Evolutionary conservation across 2,113 vertebrate species (phyloP), one percentile per base, ranked within the genome.

Genomic region (Misgurnus mizolepis): DNA sequence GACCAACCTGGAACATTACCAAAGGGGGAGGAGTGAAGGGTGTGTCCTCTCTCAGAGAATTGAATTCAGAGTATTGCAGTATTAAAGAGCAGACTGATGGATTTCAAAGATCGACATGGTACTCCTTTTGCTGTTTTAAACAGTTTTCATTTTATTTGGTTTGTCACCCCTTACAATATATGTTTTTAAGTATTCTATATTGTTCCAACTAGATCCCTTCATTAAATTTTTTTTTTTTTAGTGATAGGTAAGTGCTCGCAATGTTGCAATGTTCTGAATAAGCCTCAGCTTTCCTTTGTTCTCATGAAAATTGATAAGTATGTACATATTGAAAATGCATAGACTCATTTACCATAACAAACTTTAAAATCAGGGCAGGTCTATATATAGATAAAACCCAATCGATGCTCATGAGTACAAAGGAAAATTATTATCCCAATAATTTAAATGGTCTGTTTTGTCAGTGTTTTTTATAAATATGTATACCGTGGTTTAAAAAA

Each of bases 331-430:
- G 84, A 89, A 89, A 89, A 86, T 87, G 82, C 41, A 85, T 87
- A 83, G 86, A 89, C 88, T 90, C 85, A 88, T 87, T 80, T 87
- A 89, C 84, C 88, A 84, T 87, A 90, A 89, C 86, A 87, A 90
- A 90, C 89, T 83, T 88, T 88, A 86, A 89, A 86, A 83, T 89
- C 89, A 89, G 90, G 91, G 90, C 85, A 81, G 90, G 89, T 90
- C 89, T 91, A 91, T 91, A 86, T 87, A 80, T 87, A 87, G 89
- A 88, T 86, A 87, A 87, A 85, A 8, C 77, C 65, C 11, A 72
- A 82, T 85, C 86, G 85, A 83, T 91, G 85, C 67, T 79, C 88
- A 89, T 86, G 85, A 87, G 15, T 86, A 87, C 86, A 78, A 86
- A 84, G 80, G 58, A 72, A 14, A 86, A 78, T 71, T 56, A 67